phyloP scores from a whole-genome alignment of 64 coral and sea anemone genomes.

The Stichodactyla mertensii region DNA sequence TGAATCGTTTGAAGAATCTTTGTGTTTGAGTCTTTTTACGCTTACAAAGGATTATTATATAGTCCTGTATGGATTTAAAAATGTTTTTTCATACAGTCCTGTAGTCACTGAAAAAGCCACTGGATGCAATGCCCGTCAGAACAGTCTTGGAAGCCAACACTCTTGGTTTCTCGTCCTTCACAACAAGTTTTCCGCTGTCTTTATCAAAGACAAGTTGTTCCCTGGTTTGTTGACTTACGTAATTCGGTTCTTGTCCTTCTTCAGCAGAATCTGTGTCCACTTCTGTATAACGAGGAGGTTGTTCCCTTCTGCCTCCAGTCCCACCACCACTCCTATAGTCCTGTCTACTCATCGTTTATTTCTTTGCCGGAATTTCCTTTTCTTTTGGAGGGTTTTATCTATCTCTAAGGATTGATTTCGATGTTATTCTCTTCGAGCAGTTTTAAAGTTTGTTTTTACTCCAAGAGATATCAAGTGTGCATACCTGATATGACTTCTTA shows the following conservation, averaged over 20 bases:
- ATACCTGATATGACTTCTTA: not conserved
- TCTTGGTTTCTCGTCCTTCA: not conserved
- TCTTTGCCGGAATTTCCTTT: not conserved
- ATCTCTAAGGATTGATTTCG: not conserved
- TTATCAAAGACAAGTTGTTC: slow-evolving; percentile 6
- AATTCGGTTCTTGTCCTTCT: not conserved
- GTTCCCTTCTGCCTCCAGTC: not conserved
- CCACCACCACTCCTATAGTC: not conserved
- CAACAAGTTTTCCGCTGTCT: slow-evolving; percentile 4
- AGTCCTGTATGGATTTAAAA: no score
- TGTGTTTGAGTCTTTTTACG: no score
- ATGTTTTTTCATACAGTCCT: not conserved
- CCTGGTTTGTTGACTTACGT: not conserved
- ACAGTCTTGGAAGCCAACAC: not conserved
- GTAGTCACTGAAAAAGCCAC: not conserved
- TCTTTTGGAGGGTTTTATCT: not conserved
- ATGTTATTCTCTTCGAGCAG: not conserved
- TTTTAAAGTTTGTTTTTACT: not conserved
- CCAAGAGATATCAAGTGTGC: not conserved
- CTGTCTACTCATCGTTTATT: not conserved
- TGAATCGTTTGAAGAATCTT: no score
- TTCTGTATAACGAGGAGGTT: not conserved
- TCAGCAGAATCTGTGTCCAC: not conserved
- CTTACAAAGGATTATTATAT: no score
- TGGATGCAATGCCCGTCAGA: slow-evolving; percentile 10